Evolutionary conservation across 2,888 invertebrate species (phyloP).

Genomic region (Apodemia zela): DNA sequence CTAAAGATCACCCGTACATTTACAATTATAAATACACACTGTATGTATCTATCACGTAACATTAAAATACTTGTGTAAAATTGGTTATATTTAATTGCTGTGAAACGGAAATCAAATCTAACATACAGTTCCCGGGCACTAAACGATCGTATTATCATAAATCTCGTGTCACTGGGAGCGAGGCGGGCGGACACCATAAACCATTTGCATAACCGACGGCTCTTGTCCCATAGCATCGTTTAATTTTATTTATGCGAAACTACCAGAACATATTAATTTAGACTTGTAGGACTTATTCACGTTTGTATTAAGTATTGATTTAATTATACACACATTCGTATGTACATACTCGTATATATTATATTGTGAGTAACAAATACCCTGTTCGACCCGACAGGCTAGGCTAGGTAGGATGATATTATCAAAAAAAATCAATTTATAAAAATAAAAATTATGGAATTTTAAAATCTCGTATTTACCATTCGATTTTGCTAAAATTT

Average conservation of each 20-base stretch:
- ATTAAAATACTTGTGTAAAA: not conserved
- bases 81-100: constrained; percentile 15
- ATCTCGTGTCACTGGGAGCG: constrained; percentile 38
- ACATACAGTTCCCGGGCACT: constrained; percentile 23
- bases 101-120: constrained; percentile 33
- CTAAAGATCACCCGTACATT: no score
- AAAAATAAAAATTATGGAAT: no score
- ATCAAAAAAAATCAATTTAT: no score
- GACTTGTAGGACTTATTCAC: constrained; percentile 20
- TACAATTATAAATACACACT: not conserved
- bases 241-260: constrained; percentile 45
- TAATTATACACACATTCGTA: no score
- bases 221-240: constrained; percentile 39
- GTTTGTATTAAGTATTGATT: not conserved
- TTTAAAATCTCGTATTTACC: no score
- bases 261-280: constrained; percentile 33
- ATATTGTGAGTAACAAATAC: no score
- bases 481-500: no score
- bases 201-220: constrained; percentile 56
- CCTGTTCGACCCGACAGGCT: no score
- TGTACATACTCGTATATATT: no score
- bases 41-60: not conserved
- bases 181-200: constrained; percentile 44
- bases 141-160: constrained; percentile 39
- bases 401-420: no score